Conservation (phyloP, 23 tunicate species). For the Ciona savignyi region DNA sequence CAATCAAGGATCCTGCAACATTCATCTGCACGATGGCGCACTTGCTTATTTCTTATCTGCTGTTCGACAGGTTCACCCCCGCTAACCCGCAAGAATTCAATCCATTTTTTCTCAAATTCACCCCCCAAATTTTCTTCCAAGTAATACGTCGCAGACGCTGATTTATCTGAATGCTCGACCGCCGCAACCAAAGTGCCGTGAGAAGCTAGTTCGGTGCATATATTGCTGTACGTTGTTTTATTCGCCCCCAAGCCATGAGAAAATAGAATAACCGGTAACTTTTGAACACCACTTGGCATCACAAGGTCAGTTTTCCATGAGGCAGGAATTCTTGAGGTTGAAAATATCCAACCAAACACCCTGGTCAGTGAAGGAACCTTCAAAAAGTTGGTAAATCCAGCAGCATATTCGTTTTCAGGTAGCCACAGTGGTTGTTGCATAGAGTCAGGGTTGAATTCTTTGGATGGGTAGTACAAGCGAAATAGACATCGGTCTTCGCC, state of each 20-base stretch:
- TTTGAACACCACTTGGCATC: conserved; percentile 11
- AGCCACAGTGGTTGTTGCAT: conserved; percentile 27
- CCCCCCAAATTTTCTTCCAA: conserved; percentile 8
- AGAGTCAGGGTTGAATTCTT: not conserved
- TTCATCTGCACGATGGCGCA: conserved; percentile 51
- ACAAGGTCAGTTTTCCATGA: conserved; percentile 26
- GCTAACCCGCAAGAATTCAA: conserved; percentile 10
- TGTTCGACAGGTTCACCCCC: conserved; percentile 27
- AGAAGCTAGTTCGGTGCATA: conserved; percentile 67
- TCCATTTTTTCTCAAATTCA: conserved; percentile 14
- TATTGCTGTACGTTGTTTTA: conserved; percentile 25
- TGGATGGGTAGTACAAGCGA: conserved; percentile 48
- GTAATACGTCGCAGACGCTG: conserved; percentile 61
- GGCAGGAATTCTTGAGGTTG: conserved; percentile 18
- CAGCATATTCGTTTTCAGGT: conserved; percentile 18
- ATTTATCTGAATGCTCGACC: conserved; percentile 62
- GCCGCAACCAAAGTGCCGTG: conserved; percentile 73
- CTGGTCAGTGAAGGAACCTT: conserved; percentile 7
- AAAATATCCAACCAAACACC: conserved; percentile 26
- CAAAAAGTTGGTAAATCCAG: conserved; percentile 38
- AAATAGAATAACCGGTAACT: conserved; percentile 52
- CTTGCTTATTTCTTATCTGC: conserved; percentile 40
- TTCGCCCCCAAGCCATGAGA: conserved; percentile 64
- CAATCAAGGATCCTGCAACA: conserved; percentile 18
- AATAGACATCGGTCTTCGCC: conserved; percentile 51